Conservation (phyloP, 2,113 vertebrate genomes). For the Pungitius pungitius region DNA sequence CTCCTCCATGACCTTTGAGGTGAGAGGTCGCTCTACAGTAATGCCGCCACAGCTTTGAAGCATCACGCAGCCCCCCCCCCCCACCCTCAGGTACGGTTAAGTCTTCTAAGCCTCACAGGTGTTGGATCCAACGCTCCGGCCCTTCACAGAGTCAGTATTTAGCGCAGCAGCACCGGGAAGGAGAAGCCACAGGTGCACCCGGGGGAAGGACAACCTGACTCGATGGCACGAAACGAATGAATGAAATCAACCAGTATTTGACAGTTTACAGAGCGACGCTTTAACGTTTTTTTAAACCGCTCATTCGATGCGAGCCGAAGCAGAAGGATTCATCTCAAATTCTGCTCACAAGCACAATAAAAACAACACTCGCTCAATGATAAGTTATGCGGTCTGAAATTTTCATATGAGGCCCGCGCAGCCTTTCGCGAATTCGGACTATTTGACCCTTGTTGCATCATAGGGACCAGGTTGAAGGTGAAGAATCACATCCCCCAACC, state of each 20-base stretch:
- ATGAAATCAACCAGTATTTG: neutral
- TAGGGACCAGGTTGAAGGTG: no score
- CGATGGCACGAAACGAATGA: neutral
- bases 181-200: constrained; percentile 4
- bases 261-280: neutral
- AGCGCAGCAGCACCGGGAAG: neutral
- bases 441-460: no score
- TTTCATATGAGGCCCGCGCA: no score
- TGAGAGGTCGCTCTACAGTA: constrained; percentile 18
- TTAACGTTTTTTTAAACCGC: neutral
- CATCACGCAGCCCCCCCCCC: neutral
- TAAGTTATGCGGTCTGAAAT: neutral
- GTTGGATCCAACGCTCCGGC: neutral
- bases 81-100: no score
- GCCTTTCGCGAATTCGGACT: no score
- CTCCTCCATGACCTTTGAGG: constrained; percentile 40
- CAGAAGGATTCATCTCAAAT: neutral
- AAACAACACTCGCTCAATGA: neutral
- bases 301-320: neutral
- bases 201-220: neutral
- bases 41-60: constrained; percentile 18
- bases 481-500: constrained; percentile 42
- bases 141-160: neutral
- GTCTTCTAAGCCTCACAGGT: neutral
- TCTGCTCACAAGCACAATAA: neutral